These are phyloP conservation scores for Hemicordylus capensis DNA, from an alignment of 2,113 vertebrate species.

Conservation along the genomic window DNA sequence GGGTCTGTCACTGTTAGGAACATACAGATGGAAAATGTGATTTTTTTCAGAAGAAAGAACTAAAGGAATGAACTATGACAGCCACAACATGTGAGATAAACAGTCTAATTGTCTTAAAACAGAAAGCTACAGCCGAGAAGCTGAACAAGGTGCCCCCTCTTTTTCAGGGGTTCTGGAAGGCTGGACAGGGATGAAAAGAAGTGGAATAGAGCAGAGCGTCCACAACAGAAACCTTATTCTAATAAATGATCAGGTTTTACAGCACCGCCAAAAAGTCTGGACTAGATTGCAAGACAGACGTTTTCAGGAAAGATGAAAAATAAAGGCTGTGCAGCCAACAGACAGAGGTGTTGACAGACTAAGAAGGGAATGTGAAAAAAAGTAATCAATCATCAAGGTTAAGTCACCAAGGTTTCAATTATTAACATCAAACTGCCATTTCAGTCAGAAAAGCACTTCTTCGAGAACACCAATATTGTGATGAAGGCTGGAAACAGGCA, in stretches of 20 bases:
- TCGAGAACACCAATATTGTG: neutral
- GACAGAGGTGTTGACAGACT: slow-evolving; percentile 13
- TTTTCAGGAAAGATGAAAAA: neutral
- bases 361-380: slow-evolving; percentile 6
- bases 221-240: neutral
- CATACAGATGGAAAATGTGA: too few relatives aligned
- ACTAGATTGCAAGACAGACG: neutral
- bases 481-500: neutral
- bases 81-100: too few relatives aligned
- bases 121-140: too few relatives aligned
- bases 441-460: neutral
- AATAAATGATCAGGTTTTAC: neutral
- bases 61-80: too few relatives aligned
- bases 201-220: too few relatives aligned
- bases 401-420: neutral
- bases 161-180: too few relatives aligned
- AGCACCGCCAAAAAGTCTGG: neutral
- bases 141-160: too few relatives aligned
- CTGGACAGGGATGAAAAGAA: too few relatives aligned
- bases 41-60: too few relatives aligned
- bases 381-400: neutral
- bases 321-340: neutral
- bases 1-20: too few relatives aligned
- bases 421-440: neutral
- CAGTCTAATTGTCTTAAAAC: too few relatives aligned